Evolutionary conservation across 2,797 vertebrate genomes (phyloP), one percentile per base, ranked within the genome.

Genomic region (Etheostoma perlongum): DNA sequence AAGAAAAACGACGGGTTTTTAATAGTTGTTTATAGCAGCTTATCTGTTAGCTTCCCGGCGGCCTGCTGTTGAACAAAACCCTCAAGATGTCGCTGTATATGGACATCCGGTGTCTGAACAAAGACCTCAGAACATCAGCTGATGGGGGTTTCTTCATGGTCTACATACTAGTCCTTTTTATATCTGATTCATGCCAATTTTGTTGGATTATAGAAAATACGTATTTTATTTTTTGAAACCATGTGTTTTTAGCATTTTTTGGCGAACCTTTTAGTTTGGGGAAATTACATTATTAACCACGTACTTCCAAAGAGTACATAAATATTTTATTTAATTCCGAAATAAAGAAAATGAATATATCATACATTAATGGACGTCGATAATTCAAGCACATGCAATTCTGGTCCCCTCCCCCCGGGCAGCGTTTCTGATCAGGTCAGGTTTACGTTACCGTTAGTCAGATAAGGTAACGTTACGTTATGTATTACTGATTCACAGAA

Each of bases 91-190:
- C 81, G 84, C 74, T 79, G 69, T 69, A 67, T 66, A 51, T 76
- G 69, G 69, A 90, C 92, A 86, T 93, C 91, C 91, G 91, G 90
- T 92, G 74, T 85, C 47, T 67, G 86, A 92, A 94, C 93, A 93
- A 94, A 93, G 92, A 89, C 84, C 82, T 63, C 66, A 63, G 85
- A 81, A 91, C 89, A 85, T 68, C 82, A 79, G 75, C 83, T 83
- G 78, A 74, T 84, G 42, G 19, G 48, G 12, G 59, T 54, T 4
- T 18, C 19, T 11, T 30, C 30, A 66, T 11, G 16, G 3, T 27
- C 11, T 30, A n/a, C 3, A 1, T 6, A 18, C 2, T 33, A 21
- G 8, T 15, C 0, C 5, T 23, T 12, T 64, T 25, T 53, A 19
- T 10, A 6, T 30, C 1, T 3, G 1, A 27, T 30, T 42, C 5